Evolutionary conservation across 2,888 invertebrate genomes (phyloP), one percentile per base, ranked within the genome.

Genomic region (Tachystola acroxantha): DNA sequence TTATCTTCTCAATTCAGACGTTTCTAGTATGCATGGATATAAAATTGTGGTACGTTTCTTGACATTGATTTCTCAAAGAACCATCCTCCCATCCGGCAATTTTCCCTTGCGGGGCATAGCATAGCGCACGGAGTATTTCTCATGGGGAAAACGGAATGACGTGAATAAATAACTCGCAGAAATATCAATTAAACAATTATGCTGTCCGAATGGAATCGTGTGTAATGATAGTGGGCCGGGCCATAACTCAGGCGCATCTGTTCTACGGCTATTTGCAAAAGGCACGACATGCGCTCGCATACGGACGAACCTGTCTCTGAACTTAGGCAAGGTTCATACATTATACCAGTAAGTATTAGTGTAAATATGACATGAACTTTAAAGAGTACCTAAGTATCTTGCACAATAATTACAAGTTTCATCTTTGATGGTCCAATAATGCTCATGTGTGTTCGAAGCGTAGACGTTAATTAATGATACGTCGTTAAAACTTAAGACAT

Each of bases 101-200:
- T 36, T 36, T 26, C 7, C 24, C 33, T 14, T 10, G 28, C 16
- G 16, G 16, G n/a, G 25, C 25, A 10, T n/a, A 31, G 24, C 76
- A 79, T 82, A 81, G 67, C 56, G 72, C 78, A 79, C 78, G 56
- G 64, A 54, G 57, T 57, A 53, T 69, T 78, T 80, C 82, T 76
- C 76, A 72, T 77, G 77, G 71, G 68, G 73, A 77, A 72, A 72
- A 71, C 62, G 63, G 61, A 81, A 81, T 85, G 82, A 87, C 74
- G 85, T 81, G 79, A 81, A 88, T 85, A 86, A 87, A 88, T 88
- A 88, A 87, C 87, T 81, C 58, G 78, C 74, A 84, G 85, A 85
- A 86, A 87, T 87, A 88, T 88, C 88, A 88, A 88, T 88, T 88
- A 88, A 88, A 88, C 85, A 88, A 88, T 88, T 88, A 88, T 82